Evolutionary conservation across 2,113 vertebrate species (phyloP), one percentile per base, ranked within the genome.

Genomic region (Raphicerus campestris): DNA sequence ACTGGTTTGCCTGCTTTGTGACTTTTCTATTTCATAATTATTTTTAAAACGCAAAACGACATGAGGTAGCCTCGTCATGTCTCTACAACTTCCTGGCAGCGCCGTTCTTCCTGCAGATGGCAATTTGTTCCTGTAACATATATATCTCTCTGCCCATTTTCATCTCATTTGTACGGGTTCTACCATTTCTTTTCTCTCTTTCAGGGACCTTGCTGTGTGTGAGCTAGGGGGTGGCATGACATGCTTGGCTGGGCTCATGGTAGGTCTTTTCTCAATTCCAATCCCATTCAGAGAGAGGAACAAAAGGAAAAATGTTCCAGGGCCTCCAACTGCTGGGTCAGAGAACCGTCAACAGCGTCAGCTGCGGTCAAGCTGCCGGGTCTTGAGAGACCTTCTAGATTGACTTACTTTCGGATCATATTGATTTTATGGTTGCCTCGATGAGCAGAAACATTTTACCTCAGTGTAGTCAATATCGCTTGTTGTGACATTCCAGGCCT

Each of bases 241-340:
- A 98, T 99, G 99, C 99, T 99, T 99, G 98, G 99, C 99, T 99
- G 99, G 99, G 98, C 99, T 99, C 98, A 99, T 99, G 99, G 99
- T 99, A 99, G 99, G 99, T 99, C 98, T 99, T 99, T 99, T 99
- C 99, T 99, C 99, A 98, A 99, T 99, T 99, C 99, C 99, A 99
- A 98, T 98, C 98, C 99, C 98, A 99, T 99, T 99, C 99, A 99
- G 97, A 98, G 96, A 96, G 98, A 98, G 97, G 98, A 98, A 99
- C 98, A 99, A 99, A 99, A 99, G 98, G 98, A 98, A 99, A 98
- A 99, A 99, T 98, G 98, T 98, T 99, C 98, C 98, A 99, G 98
- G 98, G 98, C 98, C 98, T 99, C 98, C 98, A 98, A 99, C 99
- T 98, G 98, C 98, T 98, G 98, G 98, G 98, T 98, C 98, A 98